phyloP scores from a whole-genome alignment of 2,797 vertebrate species.

The Hypotaenidia okinawae region DNA sequence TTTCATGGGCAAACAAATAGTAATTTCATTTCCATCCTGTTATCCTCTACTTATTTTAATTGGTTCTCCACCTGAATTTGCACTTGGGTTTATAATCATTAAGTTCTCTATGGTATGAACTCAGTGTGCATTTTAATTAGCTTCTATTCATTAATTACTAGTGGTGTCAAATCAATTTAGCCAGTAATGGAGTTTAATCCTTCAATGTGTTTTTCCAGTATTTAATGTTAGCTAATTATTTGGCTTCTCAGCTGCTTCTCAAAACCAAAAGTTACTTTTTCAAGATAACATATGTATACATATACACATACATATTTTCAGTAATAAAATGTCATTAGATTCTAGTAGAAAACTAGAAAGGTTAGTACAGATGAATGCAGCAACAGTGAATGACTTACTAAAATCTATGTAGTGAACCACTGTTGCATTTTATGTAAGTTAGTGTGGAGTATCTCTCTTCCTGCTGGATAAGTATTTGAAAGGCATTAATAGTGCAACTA shows the following conservation, averaged over 20 bases:
- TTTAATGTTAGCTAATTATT: background rate
- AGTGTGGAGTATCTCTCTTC: background rate
- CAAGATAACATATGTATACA: background rate
- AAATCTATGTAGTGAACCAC: background rate
- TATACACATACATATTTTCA: background rate
- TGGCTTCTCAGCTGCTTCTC: background rate
- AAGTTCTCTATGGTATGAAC: background rate
- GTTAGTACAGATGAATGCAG: background rate
- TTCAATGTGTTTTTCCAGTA: background rate
- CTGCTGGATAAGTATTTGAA: background rate
- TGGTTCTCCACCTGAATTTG: background rate
- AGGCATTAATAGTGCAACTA: background rate
- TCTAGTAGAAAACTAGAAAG: background rate
- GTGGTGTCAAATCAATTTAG: background rate
- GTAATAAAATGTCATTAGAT: background rate
- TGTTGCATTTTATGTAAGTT: background rate
- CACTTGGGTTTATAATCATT: background rate
- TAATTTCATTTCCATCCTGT: background rate
- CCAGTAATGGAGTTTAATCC: background rate
- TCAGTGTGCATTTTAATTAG: background rate
- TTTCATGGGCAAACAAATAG: background rate
- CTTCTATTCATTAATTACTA: background rate
- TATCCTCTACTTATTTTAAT: background rate
- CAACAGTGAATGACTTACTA: background rate
- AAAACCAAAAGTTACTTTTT: background rate